A percentile compares a stretch with the other conserved stretches of the same genome.
Conservation (phyloP, 2,888 invertebrate genomes). For the Lepeophtheirus nordmannii region DNA sequence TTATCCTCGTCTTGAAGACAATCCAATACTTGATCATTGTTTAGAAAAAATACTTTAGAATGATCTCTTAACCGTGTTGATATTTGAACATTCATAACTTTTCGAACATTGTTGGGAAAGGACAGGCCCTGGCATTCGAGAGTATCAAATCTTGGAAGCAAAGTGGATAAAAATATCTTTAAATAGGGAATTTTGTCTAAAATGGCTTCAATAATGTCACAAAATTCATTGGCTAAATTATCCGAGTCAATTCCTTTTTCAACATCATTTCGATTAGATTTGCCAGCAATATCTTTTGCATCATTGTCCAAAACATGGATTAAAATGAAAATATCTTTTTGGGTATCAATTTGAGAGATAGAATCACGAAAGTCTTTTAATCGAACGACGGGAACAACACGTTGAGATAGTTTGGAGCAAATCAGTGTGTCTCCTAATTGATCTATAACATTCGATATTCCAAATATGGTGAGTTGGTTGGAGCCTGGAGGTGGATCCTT, state of each 20-base stretch:
- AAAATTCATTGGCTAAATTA: slow-evolving; percentile 21
- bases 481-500: background rate
- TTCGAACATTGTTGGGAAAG: slow-evolving; percentile 22
- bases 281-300: background rate
- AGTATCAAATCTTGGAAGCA: slow-evolving; percentile 13
- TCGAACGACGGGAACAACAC: background rate
- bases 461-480: slow-evolving; percentile 2
- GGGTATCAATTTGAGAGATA: slow-evolving; percentile 6
- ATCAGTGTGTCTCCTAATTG: background rate
- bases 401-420: background rate
- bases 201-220: slow-evolving; percentile 14
- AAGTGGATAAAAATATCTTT: background rate
- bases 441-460: slow-evolving; percentile 1
- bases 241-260: slow-evolving; percentile 21
- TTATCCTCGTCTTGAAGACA: slow-evolving; percentile 16
- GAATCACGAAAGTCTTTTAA: slow-evolving; percentile 7
- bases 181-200: slow-evolving; percentile 14
- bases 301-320: slow-evolving; percentile 19
- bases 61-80: slow-evolving; percentile 8
- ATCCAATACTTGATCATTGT: slow-evolving; percentile 13
- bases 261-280: background rate
- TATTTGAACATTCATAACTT: slow-evolving; percentile 24
- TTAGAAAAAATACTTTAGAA: slow-evolving; percentile 5
- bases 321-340: background rate
- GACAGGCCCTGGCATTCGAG: background rate